These are phyloP conservation scores for Pachypsylla venusta DNA, from an alignment of 1,140 invertebrate genomes.

Conservation along the genomic window DNA sequence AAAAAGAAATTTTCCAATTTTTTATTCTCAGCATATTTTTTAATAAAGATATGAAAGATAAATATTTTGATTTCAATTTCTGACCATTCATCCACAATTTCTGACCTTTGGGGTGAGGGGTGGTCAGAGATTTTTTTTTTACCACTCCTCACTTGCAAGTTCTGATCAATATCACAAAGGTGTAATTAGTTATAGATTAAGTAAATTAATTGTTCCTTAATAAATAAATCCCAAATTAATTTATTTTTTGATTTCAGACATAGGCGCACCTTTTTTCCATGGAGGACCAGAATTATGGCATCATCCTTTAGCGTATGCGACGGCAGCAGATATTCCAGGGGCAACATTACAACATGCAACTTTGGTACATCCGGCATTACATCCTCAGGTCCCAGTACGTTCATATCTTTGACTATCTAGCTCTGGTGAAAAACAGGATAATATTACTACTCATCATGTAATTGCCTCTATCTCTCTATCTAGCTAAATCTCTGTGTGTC, in stretches of 20 bases:
- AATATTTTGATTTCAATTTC: too few species aligned
- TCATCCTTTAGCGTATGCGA: slow-evolving; percentile 74
- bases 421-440: slow-evolving; percentile 46
- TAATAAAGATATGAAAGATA: too few species aligned
- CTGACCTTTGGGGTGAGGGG: too few species aligned
- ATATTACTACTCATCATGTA: slow-evolving; percentile 24
- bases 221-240: slow-evolving; percentile 4
- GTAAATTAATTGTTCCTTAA: not conserved
- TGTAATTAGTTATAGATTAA: too few species aligned
- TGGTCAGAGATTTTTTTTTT: too few species aligned
- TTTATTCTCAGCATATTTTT: too few species aligned
- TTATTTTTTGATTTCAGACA: slow-evolving; percentile 44
- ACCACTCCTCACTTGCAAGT: too few species aligned
- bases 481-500: too few species aligned
- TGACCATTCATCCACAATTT: too few species aligned
- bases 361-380: slow-evolving; percentile 84
- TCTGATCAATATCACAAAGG: too few species aligned
- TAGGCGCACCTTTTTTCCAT: slow-evolving; percentile 88
- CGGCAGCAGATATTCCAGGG: slow-evolving; percentile 63
- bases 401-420: slow-evolving; percentile 83
- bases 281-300: slow-evolving; percentile 84
- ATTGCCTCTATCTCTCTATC: too few species aligned
- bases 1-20: too few species aligned
- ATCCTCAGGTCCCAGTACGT: slow-evolving; percentile 90
- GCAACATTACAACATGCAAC: slow-evolving; percentile 70